Evolutionary conservation across 2,888 invertebrate genomes (phyloP).

Genomic region (Anthophora plumipes): DNA sequence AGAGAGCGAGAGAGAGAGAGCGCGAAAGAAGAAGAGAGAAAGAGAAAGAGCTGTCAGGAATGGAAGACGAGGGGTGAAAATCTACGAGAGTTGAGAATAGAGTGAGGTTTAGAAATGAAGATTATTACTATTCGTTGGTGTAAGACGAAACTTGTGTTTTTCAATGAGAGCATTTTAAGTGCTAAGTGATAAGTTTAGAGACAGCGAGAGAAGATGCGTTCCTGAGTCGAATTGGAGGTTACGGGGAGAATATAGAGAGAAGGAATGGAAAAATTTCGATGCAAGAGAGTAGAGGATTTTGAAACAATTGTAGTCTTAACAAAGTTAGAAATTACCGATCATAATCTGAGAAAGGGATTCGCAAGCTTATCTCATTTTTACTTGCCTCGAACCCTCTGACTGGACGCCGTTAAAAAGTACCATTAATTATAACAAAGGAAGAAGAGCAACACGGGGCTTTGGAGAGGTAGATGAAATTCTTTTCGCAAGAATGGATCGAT

Average conservation of each 20-base stretch:
- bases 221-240: slow-evolving; percentile 45
- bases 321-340: slow-evolving; percentile 67
- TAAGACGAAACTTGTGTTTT: slow-evolving; percentile 76
- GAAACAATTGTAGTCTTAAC: slow-evolving; percentile 54
- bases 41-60: too few species aligned
- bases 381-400: slow-evolving; percentile 67
- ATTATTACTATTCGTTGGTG: slow-evolving; percentile 71
- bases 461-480: too few species aligned
- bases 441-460: too few species aligned
- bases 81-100: slow-evolving; percentile 38
- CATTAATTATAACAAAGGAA: too few species aligned
- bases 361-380: slow-evolving; percentile 64
- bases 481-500: too few species aligned
- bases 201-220: slow-evolving; percentile 38
- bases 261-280: slow-evolving; percentile 17
- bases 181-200: slow-evolving; percentile 59
- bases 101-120: slow-evolving; percentile 26
- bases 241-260: slow-evolving; percentile 35
- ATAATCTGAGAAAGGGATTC: slow-evolving; percentile 67
- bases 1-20: background rate
- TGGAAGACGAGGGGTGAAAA: too few species aligned
- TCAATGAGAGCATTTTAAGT: slow-evolving; percentile 70
- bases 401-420: slow-evolving; percentile 35
- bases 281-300: slow-evolving; percentile 49
- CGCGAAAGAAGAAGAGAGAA: slow-evolving; percentile 4